Conservation (phyloP, 2,797 vertebrate genomes). For the Lateolabrax maculatus region DNA sequence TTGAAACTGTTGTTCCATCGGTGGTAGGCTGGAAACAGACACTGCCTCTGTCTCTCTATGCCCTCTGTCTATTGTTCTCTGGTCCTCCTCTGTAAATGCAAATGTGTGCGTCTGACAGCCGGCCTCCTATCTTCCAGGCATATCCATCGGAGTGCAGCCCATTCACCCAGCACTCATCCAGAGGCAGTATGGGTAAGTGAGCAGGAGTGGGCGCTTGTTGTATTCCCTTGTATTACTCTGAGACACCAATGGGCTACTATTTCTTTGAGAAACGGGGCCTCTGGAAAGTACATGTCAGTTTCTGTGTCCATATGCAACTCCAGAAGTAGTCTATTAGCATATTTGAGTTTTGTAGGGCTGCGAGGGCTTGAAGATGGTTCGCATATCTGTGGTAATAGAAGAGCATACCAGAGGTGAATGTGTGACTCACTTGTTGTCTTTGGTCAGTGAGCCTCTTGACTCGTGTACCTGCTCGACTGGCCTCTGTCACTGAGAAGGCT, state of each 20-base stretch:
- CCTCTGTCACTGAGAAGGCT: constrained; percentile 38
- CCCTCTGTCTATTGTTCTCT: constrained; percentile 82
- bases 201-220: constrained; percentile 72
- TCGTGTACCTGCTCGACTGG: constrained; percentile 46
- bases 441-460: constrained; percentile 49
- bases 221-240: constrained; percentile 55
- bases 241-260: constrained; percentile 58
- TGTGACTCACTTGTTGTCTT: constrained; percentile 70
- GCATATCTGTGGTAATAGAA: constrained; percentile 71
- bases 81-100: constrained; percentile 82
- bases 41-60: constrained; percentile 66
- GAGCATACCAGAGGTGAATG: constrained; percentile 72
- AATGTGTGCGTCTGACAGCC: constrained; percentile 81
- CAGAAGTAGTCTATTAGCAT: constrained; percentile 66
- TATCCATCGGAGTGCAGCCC: constrained; percentile 95
- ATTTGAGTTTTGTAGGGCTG: constrained; percentile 49
- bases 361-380: constrained; percentile 64
- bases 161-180: constrained; percentile 96
- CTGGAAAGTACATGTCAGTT: constrained; percentile 78
- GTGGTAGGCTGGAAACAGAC: constrained; percentile 64
- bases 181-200: constrained; percentile 96
- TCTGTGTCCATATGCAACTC: constrained; percentile 71
- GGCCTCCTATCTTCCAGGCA: constrained; percentile 86
- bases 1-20: constrained; percentile 56
- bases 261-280: constrained; percentile 71